Percentiles rank a stretch among this genome's conserved stretches.
These are phyloP conservation scores for Corythoichthys intestinalis DNA, from an alignment of 2,113 vertebrate species.

Conservation along the genomic window DNA sequence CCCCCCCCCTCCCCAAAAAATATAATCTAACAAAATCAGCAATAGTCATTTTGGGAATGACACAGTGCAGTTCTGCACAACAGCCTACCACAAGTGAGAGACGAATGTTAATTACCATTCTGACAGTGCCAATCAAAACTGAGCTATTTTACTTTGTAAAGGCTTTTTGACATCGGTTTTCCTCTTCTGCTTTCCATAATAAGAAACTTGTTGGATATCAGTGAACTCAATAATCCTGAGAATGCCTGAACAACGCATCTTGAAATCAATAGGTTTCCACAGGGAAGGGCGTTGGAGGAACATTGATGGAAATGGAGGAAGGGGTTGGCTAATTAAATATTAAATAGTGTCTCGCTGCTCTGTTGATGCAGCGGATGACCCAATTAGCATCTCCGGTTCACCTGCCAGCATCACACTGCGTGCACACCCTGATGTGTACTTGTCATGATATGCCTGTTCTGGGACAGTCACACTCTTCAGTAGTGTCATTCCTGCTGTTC, in stretches of 20 bases:
- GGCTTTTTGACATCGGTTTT: constrained; percentile 14
- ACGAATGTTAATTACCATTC: not conserved
- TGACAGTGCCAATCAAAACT: not conserved
- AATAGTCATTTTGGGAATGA: no score
- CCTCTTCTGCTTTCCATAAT: constrained; percentile 56
- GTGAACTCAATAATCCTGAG: constrained; percentile 70
- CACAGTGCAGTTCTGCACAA: no score
- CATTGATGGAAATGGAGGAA: constrained; percentile 15
- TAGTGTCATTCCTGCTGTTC: constrained; percentile 10
- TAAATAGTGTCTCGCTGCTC: constrained; percentile 54
- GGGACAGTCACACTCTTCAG: constrained; percentile 35
- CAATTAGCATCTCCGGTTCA: constrained; percentile 67
- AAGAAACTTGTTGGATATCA: constrained; percentile 67
- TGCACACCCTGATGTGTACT: constrained; percentile 35
- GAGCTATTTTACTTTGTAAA: not conserved
- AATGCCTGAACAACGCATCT: constrained; percentile 47
- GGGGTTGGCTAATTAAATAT: constrained; percentile 68
- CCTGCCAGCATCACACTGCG: constrained; percentile 48
- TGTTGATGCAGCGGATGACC: constrained; percentile 56
- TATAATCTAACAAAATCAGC: no score
- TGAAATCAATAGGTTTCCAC: constrained; percentile 70
- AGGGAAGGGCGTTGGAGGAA: constrained; percentile 8
- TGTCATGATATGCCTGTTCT: constrained; percentile 33
- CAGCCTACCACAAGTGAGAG: no score
- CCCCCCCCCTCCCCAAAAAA: no score